Evolutionary conservation across 2,888 invertebrate species (phyloP), one percentile per base, ranked within the genome.

Genomic region (Epiblema foenella): DNA sequence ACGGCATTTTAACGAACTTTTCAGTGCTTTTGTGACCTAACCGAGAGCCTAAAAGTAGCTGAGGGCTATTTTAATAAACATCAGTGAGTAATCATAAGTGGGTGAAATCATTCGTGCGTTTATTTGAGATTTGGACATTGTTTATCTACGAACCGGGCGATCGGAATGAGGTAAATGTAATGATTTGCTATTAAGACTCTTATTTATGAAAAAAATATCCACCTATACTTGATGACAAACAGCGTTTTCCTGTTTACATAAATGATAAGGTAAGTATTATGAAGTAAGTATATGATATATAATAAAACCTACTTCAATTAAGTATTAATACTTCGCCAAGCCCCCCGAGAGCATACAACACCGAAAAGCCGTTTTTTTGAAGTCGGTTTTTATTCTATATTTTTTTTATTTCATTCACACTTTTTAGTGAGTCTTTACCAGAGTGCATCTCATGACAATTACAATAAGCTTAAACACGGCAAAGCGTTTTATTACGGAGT

Each of bases 71-170:
- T 51, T n/a, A 2, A 46, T 59, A 62, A 51, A 46, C 18, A 57
- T 15, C 51, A 76, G 81, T 80, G 79, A 77, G 75, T 74, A 76
- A 76, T 77, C 72, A 74, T 78, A 79, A 81, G 87, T 87, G 86
- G 75, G 88, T 88, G 86, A 76, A 77, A 74, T 75, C 73, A 64
- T 59, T 17, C 46, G 62, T 78, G 82, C 83, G 86, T 80, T 83
- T 81, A 78, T 84, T 83, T 81, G 81, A 75, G 79, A 81, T 80
- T 57, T 73, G 74, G 76, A 73, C 66, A 68, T 68, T 70, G 69
- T 65, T 69, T 69, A 59, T 72, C 49, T 57, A 63, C 29, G 18
- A 58, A 64, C 52, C 58, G 59, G 59, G 33, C 18, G 69, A 59
- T 9, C 60, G 8, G 46, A 62, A 66, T 65, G 46, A 70, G 69